Evolutionary conservation across 1,140 invertebrate species (phyloP).

Genomic region (Microplitis mediator): DNA sequence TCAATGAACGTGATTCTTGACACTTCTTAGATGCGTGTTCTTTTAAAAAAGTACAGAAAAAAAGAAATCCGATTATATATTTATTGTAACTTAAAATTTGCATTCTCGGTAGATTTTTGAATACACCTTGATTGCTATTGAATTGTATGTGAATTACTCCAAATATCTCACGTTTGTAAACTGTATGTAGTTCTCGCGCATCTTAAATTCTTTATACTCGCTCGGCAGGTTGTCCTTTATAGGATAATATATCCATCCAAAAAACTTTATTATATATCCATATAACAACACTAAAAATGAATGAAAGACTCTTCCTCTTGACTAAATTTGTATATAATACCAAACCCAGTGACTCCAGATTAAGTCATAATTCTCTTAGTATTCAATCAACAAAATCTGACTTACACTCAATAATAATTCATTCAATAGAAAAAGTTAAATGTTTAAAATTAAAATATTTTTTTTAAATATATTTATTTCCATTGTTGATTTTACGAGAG

Average conservation of each 20-base stretch:
- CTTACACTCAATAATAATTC: no score
- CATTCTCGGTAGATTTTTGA: constrained; percentile 42
- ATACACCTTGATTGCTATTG: constrained; percentile 48
- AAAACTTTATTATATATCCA: constrained; percentile 2
- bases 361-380: no score
- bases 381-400: no score
- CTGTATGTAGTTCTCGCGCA: constrained; percentile 15
- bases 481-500: no score
- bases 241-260: not conserved
- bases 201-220: constrained; percentile 1
- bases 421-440: no score
- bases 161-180: constrained; percentile 27
- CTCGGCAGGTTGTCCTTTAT: constrained; percentile 7
- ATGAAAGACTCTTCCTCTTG: not conserved
- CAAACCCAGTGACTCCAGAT: not conserved
- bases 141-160: constrained; percentile 26
- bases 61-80: not conserved
- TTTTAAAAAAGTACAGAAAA: constrained; percentile 29
- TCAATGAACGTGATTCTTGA: constrained; percentile 13
- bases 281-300: not conserved
- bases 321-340: not conserved
- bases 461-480: no score
- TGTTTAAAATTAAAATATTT: no score
- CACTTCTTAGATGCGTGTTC: no score
- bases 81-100: constrained; percentile 37